phyloP scores from a whole-genome alignment of 2,113 vertebrate species.

The Anhinga rufa region DNA sequence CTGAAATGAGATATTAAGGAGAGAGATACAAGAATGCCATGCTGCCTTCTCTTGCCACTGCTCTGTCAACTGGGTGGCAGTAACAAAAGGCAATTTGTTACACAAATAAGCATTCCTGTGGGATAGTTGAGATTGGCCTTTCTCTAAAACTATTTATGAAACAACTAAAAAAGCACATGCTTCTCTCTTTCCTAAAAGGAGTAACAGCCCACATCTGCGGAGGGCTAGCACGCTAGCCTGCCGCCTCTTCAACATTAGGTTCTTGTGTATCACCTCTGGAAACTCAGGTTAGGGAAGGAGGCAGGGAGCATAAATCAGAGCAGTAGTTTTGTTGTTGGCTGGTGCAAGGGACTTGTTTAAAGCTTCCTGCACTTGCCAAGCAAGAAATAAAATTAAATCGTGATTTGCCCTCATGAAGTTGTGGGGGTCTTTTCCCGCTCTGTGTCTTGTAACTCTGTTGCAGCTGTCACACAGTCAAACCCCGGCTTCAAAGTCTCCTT shows the following conservation, averaged over 20 bases:
- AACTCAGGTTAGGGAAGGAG: neutral
- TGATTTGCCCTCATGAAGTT: neutral
- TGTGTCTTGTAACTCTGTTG: neutral
- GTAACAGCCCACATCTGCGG: neutral
- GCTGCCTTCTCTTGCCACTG: neutral
- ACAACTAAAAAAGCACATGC: neutral
- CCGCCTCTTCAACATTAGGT: neutral
- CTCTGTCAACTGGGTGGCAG: neutral
- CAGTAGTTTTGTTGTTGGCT: neutral
- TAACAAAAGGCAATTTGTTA: neutral
- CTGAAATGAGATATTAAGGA: neutral
- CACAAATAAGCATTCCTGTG: neutral
- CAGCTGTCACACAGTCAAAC: neutral
- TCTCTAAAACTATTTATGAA: neutral
- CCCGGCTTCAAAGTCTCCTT: neutral
- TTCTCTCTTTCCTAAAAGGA: neutral
- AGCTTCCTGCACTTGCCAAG: neutral
- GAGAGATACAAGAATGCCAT: neutral
- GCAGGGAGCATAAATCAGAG: neutral
- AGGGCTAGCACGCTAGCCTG: neutral
- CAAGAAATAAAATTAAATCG: neutral
- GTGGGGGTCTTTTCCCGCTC: neutral
- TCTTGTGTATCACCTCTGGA: neutral
- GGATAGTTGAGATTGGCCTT: neutral
- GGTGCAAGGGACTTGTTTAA: neutral